Base-by-base conservation (phyloP, 2,797 vertebrate genomes). In the Schizothorax lantsangensis region DNA sequence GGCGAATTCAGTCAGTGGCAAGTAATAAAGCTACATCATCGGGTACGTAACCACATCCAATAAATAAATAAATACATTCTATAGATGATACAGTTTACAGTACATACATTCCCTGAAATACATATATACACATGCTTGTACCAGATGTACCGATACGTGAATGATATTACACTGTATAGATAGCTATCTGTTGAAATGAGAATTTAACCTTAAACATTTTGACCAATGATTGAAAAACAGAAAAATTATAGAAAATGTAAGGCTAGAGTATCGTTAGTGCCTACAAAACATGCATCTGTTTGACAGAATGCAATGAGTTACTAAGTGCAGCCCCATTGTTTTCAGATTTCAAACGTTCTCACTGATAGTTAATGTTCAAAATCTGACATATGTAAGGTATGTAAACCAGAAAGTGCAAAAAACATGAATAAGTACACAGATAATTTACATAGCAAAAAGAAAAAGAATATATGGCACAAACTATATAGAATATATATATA, bases 61-160 rank as follows among this genome's bases (percentile, higher is more conserved):
- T 92, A 90, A 92, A 92, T 91, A 89, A 91, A 92, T 96, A 95
- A 94, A 95, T 96, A 95, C 93, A 94, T 94, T 95, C 91, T 94
- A 91, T 94, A 94, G 93, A 95, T 95, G 90, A 92, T 94, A 94
- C 93, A 94, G 93, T 95, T 94, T 95, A 95, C 93, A 95, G 91
- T 95, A 94, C 93, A 92, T 96, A 95, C 95, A 95, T 95, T 95
- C 94, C 94, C 93, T 95, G 92, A 93, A 93, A 92, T 95, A 93
- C 93, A 95, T 95, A 94, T 96, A 93, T 94, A 95, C 95, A 95
- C 93, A 95, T 94, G 94, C 95, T 91, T 83, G 89, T 84, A 87
- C 84, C 87, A 84, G 75, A 89, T 49, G 78, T 88, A 87, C 89
- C 45, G 86, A 86, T 91, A 84, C 72, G 82, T 89, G 89, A 89